Percentiles rank a stretch among this genome's conserved stretches.
Evolutionary conservation across 2,888 invertebrate species (phyloP).

Genomic region (Phortica magna): DNA sequence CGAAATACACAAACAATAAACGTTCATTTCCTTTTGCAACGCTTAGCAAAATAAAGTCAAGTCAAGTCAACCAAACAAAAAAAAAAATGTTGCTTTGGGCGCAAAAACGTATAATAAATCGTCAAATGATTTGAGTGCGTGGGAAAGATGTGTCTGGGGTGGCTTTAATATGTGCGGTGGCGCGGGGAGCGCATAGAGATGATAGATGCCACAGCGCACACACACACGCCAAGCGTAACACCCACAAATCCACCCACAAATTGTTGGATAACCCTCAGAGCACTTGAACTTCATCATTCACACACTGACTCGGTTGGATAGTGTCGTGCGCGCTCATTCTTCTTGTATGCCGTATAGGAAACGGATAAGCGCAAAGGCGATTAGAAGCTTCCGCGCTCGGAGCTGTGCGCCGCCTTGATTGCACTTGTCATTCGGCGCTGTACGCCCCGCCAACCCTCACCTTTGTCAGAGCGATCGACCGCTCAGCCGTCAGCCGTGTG

Average conservation of each 20-base stretch:
- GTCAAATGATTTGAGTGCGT: constrained; percentile 21
- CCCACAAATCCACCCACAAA: constrained; percentile 43
- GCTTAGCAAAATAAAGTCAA: background rate
- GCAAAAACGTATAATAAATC: constrained; percentile 21
- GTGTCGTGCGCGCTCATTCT: background rate
- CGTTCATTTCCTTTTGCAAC: constrained; percentile 21
- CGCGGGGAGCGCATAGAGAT: background rate
- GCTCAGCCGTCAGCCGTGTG: background rate
- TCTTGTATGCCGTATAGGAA: background rate
- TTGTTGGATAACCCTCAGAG: constrained; percentile 1
- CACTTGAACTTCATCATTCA: no score
- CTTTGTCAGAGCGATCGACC: background rate
- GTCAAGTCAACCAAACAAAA: background rate
- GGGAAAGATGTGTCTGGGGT: background rate
- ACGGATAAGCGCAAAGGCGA: constrained; percentile 38
- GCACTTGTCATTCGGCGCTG: constrained; percentile 4
- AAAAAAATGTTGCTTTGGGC: constrained; percentile 3
- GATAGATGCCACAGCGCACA: constrained; percentile 19
- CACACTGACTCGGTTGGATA: no score
- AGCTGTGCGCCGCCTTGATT: constrained; percentile 3
- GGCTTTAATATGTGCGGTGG: background rate
- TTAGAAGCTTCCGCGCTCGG: constrained; percentile 38
- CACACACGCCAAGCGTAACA: constrained; percentile 34
- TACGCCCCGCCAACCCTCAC: background rate
- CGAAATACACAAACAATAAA: constrained; percentile 55